Evolutionary conservation across 2,797 vertebrate species (phyloP), one percentile per base, ranked within the genome.

Genomic region (Pipistrellus pygmaeus): DNA sequence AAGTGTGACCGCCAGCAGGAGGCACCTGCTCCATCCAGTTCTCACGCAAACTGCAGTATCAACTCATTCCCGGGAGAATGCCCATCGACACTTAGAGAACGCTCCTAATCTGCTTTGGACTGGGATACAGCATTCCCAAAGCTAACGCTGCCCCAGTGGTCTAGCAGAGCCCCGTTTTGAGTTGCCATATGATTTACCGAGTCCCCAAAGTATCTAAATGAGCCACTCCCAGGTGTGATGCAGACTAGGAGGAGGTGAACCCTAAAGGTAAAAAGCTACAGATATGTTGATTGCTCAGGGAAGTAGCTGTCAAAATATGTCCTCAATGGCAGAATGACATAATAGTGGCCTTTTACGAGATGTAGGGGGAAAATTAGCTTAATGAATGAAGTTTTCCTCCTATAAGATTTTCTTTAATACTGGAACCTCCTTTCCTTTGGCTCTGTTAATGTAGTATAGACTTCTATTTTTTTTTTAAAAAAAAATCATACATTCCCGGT

Each of bases 321-420:
- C 68, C 41, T 92, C 76, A 25, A 0, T 18, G 20, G 30, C 68
- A 82, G n/a, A 91, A 69, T 10, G 20, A 82, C 69, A 62, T 38
- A 30, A 86, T 17, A 17, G 46, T 57, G 41, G 41, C 5, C 84
- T 92, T 72, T 72, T 44, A 46, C 7, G 84, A 92, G 30, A 77
- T 9, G 8, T 0, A 11, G 4, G 35, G n/a, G 41, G 41, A 7
- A 30, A 53, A 48, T 78, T 30, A 88, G 4, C 35, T 73, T 86
- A 75, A 68, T 55, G 46, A 90, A 89, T 51, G 48, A 41, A 53
- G 14, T 71, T 90, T 92, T 90, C n/a, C 32, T 85, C 25, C 38
- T 71, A 5, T 8, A 72, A 57, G 1, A 17, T 60, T 91, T 94
- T 87, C 44, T 90, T 15, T 64, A 64, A 64, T 64, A 15, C 30